Conservation (phyloP, 2,113 vertebrate genomes). For the Osmerus mordax region DNA sequence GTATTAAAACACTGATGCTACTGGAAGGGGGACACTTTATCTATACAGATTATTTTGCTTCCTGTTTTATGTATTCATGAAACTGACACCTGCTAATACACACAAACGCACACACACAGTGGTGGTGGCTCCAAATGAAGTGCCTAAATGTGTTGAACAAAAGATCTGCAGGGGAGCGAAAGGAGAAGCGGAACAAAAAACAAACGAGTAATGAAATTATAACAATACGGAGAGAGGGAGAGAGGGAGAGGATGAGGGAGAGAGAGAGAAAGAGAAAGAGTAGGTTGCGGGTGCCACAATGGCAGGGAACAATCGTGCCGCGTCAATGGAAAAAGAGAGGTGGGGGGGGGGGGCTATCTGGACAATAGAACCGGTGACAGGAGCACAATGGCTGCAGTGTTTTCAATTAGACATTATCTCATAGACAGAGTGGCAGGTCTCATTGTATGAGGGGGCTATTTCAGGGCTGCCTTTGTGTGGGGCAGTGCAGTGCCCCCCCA, state of each 20-base stretch:
- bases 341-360: constrained; percentile 68
- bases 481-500: constrained; percentile 84
- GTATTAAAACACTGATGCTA: too few species aligned
- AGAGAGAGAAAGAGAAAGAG: constrained; percentile 45
- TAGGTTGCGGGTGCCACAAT: constrained; percentile 88
- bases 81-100: constrained; percentile 64
- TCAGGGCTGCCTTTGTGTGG: constrained; percentile 96
- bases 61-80: constrained; percentile 69
- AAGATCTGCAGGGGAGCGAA: constrained; percentile 75
- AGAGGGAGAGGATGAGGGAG: constrained; percentile 51
- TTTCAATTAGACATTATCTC: constrained; percentile 99
- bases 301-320: constrained; percentile 94
- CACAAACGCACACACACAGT: constrained; percentile 40
- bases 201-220: constrained; percentile 90
- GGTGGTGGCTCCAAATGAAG: constrained; percentile 71
- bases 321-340: constrained; percentile 88
- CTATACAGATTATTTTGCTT: constrained; percentile 59
- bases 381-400: constrained; percentile 95
- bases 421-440: constrained; percentile 98
- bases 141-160: constrained; percentile 75
- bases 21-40: constrained; percentile 32
- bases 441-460: constrained; percentile 91
- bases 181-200: constrained; percentile 91
- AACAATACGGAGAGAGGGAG: constrained; percentile 83
- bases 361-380: constrained; percentile 99